Percentiles rank a stretch among this genome's conserved stretches.
Evolutionary conservation across 2,888 invertebrate genomes (phyloP).

Genomic region (Mylabris sibirica): DNA sequence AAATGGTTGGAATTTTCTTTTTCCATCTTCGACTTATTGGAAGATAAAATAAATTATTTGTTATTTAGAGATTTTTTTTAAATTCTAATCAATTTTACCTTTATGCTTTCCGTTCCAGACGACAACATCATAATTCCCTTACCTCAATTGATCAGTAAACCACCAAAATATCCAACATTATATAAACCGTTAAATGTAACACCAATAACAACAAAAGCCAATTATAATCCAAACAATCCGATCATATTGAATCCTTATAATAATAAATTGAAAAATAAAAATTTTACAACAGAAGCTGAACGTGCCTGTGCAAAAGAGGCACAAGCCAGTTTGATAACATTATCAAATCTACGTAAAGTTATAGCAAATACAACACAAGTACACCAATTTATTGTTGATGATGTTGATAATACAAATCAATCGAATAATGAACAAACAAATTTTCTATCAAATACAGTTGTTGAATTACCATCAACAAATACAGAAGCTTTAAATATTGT

Average conservation of each 20-base stretch:
- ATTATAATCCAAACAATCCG: constrained; percentile 42
- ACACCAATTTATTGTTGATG: constrained; percentile 58
- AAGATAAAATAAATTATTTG: no score
- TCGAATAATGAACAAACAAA: constrained; percentile 56
- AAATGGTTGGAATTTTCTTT: no score
- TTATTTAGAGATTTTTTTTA: neutral
- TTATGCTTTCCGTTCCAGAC: constrained; percentile 35
- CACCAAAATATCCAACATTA: constrained; percentile 57
- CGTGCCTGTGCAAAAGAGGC: constrained; percentile 60
- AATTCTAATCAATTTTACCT: neutral
- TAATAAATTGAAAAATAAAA: constrained; percentile 51
- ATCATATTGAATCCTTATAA: constrained; percentile 41
- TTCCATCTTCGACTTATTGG: no score
- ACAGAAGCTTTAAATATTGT: constrained; percentile 18
- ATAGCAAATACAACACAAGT: constrained; percentile 56
- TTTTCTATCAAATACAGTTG: constrained; percentile 53
- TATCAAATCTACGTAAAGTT: constrained; percentile 61
- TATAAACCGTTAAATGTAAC: constrained; percentile 45
- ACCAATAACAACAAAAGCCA: constrained; percentile 34
- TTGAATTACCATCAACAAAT: constrained; percentile 19
- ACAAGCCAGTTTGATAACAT: constrained; percentile 59
- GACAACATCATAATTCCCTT: constrained; percentile 53
- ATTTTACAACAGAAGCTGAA: constrained; percentile 55
- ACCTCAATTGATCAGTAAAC: constrained; percentile 57
- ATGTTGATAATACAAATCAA: constrained; percentile 50